A percentile compares a stretch with the other conserved stretches of the same genome.
Conservation (phyloP, 2,888 invertebrate species). For the Ochlodes sylvanus region DNA sequence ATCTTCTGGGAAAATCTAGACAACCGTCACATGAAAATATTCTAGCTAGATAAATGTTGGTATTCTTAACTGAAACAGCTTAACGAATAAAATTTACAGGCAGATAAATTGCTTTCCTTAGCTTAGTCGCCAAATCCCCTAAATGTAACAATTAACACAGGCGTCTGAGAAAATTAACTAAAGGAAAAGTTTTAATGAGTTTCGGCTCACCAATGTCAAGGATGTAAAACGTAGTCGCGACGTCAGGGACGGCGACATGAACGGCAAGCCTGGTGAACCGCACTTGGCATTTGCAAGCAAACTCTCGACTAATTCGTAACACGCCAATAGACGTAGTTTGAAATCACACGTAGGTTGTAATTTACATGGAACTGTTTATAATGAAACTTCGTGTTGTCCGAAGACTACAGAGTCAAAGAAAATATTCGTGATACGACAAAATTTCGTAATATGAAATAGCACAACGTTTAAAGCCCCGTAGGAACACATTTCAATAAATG, state of each 20-base stretch:
- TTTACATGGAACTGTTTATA: not conserved
- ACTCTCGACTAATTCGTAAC: not conserved
- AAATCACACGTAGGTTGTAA: not conserved
- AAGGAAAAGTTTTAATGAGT: constrained; percentile 23
- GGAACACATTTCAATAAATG: too few relatives aligned
- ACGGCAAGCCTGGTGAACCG: not conserved
- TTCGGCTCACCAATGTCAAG: constrained; percentile 15
- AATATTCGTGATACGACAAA: too few relatives aligned
- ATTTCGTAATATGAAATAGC: too few relatives aligned
- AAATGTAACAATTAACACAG: not conserved
- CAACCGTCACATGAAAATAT: too few relatives aligned
- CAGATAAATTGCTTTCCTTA: not conserved
- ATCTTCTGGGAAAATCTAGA: not conserved
- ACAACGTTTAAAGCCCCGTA: too few relatives aligned
- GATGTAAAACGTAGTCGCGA: constrained; percentile 9
- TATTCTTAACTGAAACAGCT: not conserved
- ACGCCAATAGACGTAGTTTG: not conserved
- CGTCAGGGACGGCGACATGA: constrained; percentile 10
- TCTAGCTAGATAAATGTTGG: too few relatives aligned
- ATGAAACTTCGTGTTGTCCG: too few relatives aligned
- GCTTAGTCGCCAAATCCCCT: not conserved
- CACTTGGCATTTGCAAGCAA: not conserved
- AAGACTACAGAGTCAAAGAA: too few relatives aligned
- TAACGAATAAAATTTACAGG: too few relatives aligned
- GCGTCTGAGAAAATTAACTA: constrained; percentile 1